Evolutionary conservation across 2,888 invertebrate species (phyloP).

Genomic region (Allacma fusca): DNA sequence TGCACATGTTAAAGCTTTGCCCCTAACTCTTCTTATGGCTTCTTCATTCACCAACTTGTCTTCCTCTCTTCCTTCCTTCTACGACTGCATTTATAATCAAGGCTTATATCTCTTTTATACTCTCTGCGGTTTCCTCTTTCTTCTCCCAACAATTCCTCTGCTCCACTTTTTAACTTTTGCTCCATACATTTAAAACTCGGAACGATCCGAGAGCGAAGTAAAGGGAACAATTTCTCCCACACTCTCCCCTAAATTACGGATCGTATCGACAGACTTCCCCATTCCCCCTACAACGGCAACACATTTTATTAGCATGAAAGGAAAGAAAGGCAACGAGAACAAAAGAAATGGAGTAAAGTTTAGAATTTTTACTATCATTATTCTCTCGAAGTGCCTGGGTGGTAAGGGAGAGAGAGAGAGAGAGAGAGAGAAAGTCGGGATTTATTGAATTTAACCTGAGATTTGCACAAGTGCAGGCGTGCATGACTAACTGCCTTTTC

Average conservation of each 20-base stretch:
- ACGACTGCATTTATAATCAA: not conserved
- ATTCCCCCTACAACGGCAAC: not conserved
- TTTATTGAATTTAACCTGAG: not conserved
- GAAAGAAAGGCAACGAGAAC: not conserved
- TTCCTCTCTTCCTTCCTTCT: not conserved
- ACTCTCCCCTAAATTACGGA: not conserved
- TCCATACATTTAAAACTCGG: not conserved
- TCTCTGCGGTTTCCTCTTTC: too few species aligned
- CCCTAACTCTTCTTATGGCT: not conserved
- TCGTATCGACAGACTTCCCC: not conserved
- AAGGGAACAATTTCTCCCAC: not conserved
- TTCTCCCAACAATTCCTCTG: too few species aligned
- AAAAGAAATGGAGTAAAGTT: not conserved
- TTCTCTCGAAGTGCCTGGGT: not conserved
- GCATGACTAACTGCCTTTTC: not conserved
- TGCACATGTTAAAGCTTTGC: constrained; percentile 22
- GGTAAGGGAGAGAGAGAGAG: constrained; percentile 4
- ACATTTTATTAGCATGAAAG: not conserved
- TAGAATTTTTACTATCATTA: not conserved
- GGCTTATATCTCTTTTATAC: too few species aligned
- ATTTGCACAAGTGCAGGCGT: too few species aligned
- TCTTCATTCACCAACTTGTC: not conserved
- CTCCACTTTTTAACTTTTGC: not conserved
- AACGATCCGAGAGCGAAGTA: too few species aligned
- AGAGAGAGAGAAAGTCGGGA: not conserved